Percentiles rank a stretch among this genome's conserved stretches.
Conservation (phyloP, 2,888 invertebrate genomes). For the Syritta pipiens region DNA sequence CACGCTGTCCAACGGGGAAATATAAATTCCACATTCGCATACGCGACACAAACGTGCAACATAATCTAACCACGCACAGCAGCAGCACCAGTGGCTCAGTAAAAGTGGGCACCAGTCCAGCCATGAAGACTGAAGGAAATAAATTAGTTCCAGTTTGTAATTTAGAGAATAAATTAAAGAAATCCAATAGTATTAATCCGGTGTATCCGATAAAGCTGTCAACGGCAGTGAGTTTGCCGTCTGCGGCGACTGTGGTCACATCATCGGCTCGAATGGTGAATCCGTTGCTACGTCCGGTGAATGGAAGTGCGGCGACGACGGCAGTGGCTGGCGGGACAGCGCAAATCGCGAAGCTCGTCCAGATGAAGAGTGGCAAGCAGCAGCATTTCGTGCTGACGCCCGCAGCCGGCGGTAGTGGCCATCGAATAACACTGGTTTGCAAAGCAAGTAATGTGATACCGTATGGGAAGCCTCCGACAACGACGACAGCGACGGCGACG, state of each 20-base stretch:
- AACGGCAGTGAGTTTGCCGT: constrained; percentile 38
- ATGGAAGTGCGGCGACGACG: constrained; percentile 49
- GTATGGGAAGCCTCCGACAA: constrained; percentile 56
- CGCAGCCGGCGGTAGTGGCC: constrained; percentile 80
- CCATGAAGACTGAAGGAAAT: constrained; percentile 78
- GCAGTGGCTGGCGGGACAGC: constrained; percentile 66
- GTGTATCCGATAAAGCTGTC: constrained; percentile 58
- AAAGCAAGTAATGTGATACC: constrained; percentile 74
- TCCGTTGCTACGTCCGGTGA: constrained; percentile 51
- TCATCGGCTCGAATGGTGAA: constrained; percentile 57
- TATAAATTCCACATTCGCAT: constrained; percentile 83
- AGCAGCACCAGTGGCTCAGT: constrained; percentile 72
- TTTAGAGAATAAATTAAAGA: constrained; percentile 69
- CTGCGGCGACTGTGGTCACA: constrained; percentile 18
- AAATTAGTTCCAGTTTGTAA: constrained; percentile 76
- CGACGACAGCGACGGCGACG: constrained; percentile 33
- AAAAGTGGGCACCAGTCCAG: constrained; percentile 80
- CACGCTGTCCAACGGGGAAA: constrained; percentile 84
- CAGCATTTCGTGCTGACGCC: constrained; percentile 85
- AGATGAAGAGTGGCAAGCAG: constrained; percentile 86
- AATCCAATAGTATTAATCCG: constrained; percentile 70
- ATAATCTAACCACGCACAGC: constrained; percentile 73
- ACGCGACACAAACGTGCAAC: constrained; percentile 77
- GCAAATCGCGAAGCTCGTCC: constrained; percentile 84
- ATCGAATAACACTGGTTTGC: constrained; percentile 81